Evolutionary conservation across 2,113 vertebrate species (phyloP), one percentile per base, ranked within the genome.

Genomic region (Colinus virginianus): DNA sequence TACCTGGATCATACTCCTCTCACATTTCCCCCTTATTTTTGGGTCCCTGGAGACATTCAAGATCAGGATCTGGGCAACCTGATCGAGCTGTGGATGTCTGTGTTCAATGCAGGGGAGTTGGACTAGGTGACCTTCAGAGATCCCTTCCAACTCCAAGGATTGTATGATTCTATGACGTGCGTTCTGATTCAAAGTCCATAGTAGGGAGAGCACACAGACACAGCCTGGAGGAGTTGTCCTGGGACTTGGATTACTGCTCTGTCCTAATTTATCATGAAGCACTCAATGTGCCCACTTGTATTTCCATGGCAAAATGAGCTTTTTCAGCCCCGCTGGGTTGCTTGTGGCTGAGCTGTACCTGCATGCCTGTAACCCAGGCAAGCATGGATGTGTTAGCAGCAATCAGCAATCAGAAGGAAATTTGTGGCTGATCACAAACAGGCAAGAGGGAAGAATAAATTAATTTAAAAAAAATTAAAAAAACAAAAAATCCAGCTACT

Each of bases 291-390:
- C 8, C 25, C 26, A 3, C 43, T 26, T 9, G 0, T 19, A 25
- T 40, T 68, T 93, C 66, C 17, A 9, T 1, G 40, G 36, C 19
- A 25, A 22, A n/a, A 1, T 36, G 53, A 82, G 34, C 13, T 23
- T 45, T 3, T 18, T 74, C 10, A 34, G 49, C 64, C 45, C 20
- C 0, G 0, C 4, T 28, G 30, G 53, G 36, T 83, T 1, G 0
- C 23, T 15, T 30, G 15, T 61, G 76, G 38, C 17, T 25, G 56
- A 69, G 62, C 62, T 13, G 4, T 36, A 40, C 43, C 51, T 42
- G 10, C 28, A 17, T 26, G 34, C 38, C 45, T 45, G 20, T 83
- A 42, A 46, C 17, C 28, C 28, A 11, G 40, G 43, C 9, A 76
- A 61, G 49, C 8, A 7, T 48, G 30, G 25, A 28, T 21, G 40